Evolutionary conservation across 2,113 vertebrate species (phyloP).

Genomic region (Seriola dumerili): DNA sequence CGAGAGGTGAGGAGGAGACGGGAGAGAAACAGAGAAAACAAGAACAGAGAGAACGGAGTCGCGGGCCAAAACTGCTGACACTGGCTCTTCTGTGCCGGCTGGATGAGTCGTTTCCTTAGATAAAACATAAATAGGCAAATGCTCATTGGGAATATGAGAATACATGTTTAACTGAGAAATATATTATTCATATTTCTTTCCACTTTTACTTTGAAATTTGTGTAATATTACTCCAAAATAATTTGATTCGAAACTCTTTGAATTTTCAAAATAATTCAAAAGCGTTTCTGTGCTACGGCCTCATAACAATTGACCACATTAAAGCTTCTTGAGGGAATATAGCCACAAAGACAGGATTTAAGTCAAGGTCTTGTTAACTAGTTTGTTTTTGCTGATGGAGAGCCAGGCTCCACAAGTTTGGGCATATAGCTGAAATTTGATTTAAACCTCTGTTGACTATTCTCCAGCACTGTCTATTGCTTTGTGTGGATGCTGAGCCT

Average conservation of each 20-base stretch:
- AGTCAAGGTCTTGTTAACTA: constrained; percentile 35
- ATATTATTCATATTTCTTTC: constrained; percentile 63
- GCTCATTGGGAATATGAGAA: constrained; percentile 77
- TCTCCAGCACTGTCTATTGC: constrained; percentile 56
- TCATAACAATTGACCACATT: background rate
- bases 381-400: constrained; percentile 72
- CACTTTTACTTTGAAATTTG: constrained; percentile 57
- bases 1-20: constrained; percentile 61
- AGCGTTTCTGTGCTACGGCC: background rate
- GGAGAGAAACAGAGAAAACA: constrained; percentile 62
- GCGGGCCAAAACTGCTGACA: constrained; percentile 77
- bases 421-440: constrained; percentile 63
- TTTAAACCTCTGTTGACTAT: constrained; percentile 73
- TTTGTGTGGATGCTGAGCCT: constrained; percentile 75
- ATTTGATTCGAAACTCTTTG: constrained; percentile 23
- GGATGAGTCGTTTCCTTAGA: constrained; percentile 71
- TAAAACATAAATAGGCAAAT: constrained; percentile 81
- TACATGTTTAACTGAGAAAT: constrained; percentile 66
- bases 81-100: constrained; percentile 59
- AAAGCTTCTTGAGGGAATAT: background rate
- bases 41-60: constrained; percentile 63
- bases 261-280: constrained; percentile 2
- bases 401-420: constrained; percentile 50
- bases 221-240: constrained; percentile 12
- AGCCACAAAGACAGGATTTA: constrained; percentile 13